Percentiles rank a stretch among this genome's conserved stretches.
Conservation (phyloP, 2,113 vertebrate genomes). For the Mandrillus leucophaeus region DNA sequence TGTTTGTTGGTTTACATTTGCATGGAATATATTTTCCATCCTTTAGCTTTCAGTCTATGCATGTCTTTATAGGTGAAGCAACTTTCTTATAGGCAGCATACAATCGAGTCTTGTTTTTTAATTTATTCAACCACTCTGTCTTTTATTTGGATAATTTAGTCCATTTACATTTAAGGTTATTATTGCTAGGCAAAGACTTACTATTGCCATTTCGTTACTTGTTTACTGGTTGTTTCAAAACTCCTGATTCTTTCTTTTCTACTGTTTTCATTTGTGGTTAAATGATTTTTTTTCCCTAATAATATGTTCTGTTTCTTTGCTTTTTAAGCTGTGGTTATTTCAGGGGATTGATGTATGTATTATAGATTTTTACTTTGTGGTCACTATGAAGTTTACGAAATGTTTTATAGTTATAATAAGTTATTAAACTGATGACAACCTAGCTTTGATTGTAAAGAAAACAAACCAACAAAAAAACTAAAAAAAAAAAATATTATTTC, state of each 20-base stretch:
- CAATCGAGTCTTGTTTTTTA: background rate
- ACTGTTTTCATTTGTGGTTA: background rate
- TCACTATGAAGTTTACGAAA: background rate
- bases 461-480: background rate
- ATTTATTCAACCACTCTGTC: background rate
- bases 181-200: background rate
- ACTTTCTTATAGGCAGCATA: background rate
- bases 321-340: background rate
- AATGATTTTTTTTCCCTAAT: background rate
- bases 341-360: no score
- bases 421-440: background rate
- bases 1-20: background rate
- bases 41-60: background rate
- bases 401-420: background rate
- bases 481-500: background rate
- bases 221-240: background rate
- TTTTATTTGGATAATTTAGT: background rate
- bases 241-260: background rate
- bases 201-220: background rate
- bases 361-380: background rate
- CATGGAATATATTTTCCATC: background rate
- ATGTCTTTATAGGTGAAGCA: background rate
- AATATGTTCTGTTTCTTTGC: background rate
- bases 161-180: background rate
- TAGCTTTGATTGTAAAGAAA: background rate